phyloP scores from a whole-genome alignment of 2,113 vertebrate species.

The Empidonax alnorum region DNA sequence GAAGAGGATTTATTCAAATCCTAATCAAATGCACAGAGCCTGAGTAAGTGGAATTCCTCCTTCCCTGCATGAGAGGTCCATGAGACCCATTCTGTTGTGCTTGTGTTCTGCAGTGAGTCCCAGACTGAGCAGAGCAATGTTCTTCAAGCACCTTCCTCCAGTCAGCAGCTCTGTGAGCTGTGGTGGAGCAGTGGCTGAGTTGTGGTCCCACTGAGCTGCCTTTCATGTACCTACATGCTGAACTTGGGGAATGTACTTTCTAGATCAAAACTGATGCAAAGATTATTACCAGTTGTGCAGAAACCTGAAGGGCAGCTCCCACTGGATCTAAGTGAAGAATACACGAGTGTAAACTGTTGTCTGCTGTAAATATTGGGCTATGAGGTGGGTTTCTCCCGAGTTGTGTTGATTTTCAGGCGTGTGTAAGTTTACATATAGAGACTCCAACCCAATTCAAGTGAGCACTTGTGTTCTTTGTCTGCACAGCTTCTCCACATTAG shows the following conservation, averaged over 20 bases:
- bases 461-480: not conserved
- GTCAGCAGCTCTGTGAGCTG: not conserved
- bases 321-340: accelerated
- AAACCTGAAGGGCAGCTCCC: accelerated
- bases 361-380: not conserved
- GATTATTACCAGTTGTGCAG: accelerated
- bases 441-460: not conserved
- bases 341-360: accelerated
- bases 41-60: not conserved
- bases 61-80: not conserved
- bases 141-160: not conserved
- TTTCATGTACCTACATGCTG: accelerated
- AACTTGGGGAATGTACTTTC: accelerated
- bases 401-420: not conserved
- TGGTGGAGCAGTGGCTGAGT: not conserved
- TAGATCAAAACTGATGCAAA: accelerated
- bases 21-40: not conserved
- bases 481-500: not conserved
- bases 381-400: not conserved
- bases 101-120: not conserved
- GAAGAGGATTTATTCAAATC: not conserved
- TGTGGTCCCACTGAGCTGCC: not conserved
- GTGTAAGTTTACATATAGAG: not conserved
- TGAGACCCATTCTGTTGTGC: accelerated
- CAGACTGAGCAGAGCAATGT: accelerated